phyloP scores from a whole-genome alignment of 2,797 vertebrate genomes.

The Trichosurus vulpecula region DNA sequence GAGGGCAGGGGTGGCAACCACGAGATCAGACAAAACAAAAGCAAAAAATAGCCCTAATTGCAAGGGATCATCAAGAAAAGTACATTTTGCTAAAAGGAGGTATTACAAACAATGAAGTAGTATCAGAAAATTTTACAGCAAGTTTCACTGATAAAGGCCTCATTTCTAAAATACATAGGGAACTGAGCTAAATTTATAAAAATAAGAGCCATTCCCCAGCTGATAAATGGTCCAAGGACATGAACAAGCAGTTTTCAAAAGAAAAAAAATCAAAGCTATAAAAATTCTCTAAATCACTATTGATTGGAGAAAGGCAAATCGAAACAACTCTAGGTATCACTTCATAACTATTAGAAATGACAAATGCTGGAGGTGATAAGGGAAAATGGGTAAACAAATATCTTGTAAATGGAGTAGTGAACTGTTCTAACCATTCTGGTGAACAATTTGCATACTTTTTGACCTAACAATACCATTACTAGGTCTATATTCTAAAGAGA shows the following conservation, averaged over 20 bases:
- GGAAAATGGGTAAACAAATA: background rate
- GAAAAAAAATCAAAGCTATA: background rate
- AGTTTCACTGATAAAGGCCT: background rate
- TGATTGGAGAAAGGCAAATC: background rate
- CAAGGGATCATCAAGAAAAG: background rate
- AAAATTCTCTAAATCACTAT: background rate
- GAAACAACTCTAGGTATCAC: background rate
- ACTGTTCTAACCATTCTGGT: background rate
- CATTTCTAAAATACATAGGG: background rate
- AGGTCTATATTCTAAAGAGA: background rate
- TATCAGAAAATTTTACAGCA: background rate
- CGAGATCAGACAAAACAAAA: background rate
- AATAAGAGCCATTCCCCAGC: background rate
- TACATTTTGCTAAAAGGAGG: background rate
- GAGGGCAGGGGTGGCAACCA: background rate
- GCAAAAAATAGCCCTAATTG: background rate
- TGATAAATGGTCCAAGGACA: background rate
- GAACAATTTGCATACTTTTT: background rate
- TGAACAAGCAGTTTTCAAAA: background rate
- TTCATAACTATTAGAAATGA: background rate
- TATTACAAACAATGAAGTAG: background rate
- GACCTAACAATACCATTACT: background rate
- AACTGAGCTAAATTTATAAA: background rate
- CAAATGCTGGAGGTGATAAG: background rate
- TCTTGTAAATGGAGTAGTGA: background rate